Percentiles rank a stretch among this genome's conserved stretches.
These are phyloP conservation scores for Tragelaphus imberbis DNA, from an alignment of 2,113 vertebrate genomes.

Conservation along the genomic window DNA sequence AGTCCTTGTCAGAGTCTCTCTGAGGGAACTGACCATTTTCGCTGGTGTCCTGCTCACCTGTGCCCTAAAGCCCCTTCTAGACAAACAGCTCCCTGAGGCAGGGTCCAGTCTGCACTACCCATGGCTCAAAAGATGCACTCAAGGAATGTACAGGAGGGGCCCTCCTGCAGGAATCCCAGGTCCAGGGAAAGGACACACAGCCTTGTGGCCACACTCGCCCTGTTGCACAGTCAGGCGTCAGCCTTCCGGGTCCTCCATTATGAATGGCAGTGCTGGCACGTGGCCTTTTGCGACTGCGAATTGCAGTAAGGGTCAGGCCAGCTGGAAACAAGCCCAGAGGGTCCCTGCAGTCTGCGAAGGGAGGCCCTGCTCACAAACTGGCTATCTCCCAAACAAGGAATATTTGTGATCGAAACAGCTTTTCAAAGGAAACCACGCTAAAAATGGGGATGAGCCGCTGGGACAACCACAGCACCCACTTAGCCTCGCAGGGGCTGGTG, in stretches of 20 bases:
- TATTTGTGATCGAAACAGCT: background rate
- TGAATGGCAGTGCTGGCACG: constrained; percentile 82
- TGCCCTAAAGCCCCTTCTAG: background rate
- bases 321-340: constrained; percentile 74
- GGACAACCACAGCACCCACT: background rate
- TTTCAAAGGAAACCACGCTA: background rate
- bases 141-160: background rate
- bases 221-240: constrained; percentile 84
- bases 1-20: background rate
- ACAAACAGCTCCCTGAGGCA: background rate
- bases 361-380: background rate
- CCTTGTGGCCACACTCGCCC: constrained; percentile 73
- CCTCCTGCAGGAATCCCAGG: background rate
- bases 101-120: background rate
- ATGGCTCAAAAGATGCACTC: background rate
- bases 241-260: constrained; percentile 89
- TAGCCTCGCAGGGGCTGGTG: background rate
- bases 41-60: background rate
- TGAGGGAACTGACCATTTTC: background rate
- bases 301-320: constrained; percentile 86
- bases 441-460: background rate
- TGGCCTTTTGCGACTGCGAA: constrained; percentile 90
- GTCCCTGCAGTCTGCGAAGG: background rate
- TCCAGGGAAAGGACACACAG: background rate
- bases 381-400: background rate